Evolutionary conservation across 30 jellyfish, hydroid and myxozoan species (phyloP), one percentile per base, ranked within the genome.

Genomic region (Aurelia coerulea): DNA sequence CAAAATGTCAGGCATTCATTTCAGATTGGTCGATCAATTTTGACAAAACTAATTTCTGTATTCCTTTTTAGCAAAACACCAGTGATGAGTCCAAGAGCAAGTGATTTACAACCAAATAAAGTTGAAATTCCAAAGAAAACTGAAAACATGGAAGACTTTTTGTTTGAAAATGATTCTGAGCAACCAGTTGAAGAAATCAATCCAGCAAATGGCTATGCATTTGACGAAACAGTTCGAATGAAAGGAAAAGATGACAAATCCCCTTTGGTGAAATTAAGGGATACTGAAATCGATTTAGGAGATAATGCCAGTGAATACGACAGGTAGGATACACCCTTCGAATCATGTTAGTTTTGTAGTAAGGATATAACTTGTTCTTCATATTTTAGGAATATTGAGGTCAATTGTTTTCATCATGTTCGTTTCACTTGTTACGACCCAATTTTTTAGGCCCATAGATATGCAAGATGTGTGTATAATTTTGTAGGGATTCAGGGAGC

Each of bases 221-320:
- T 18, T 56, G 91, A 81, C 41, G 91, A 81, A 9, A 81, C 91
- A 7, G 42, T 69, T 29, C 84, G 84, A 34, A 29, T 81, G 17
- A 81, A 81, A 35, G 91, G 69, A 16, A 80, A 80, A 53, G 90
- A 80, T 39, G 91, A 81, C 29, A 51, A 33, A 10, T 19, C 82
- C 11, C 85, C 91, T 8, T 56, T 68, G 68, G 51, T 81, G 5
- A 68, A 81, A 62, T 84, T 81, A 13, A 64, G 91, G 9, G 60
- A 69, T 37, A 59, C 17, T 31, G 69, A 54, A 33, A 49, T 69
- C 59, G 84, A 69, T 54, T 63, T 81, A 59, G 73, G 91, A 8
- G 91, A 81, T 68, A 79, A 81, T 71, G 91, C 91, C 52, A 81
- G 91, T 33, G 91, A 81, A 50, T 81, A 81, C 33, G 91, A 81